phyloP scores from a whole-genome alignment of 37 sponge, comb jelly and placozoan species.

The Cliona cf. orientalis region DNA sequence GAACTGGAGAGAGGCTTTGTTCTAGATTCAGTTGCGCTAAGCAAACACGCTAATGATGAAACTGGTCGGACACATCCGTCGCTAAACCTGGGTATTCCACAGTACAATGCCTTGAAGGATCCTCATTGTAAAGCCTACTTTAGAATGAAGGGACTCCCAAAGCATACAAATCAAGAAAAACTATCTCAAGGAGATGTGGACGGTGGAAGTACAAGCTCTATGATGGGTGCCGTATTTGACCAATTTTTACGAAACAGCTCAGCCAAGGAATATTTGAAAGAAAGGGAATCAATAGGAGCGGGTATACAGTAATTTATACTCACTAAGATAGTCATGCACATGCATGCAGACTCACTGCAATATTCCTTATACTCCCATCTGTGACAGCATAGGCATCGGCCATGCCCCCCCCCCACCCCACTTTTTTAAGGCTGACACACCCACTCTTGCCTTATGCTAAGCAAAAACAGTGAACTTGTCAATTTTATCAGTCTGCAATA shows the following conservation, averaged over 20 bases:
- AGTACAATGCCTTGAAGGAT: conserved; percentile 67
- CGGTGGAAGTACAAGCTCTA: neutral
- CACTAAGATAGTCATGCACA: neutral
- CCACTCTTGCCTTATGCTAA: no score
- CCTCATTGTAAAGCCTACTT: conserved; percentile 42
- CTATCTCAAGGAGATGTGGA: neutral
- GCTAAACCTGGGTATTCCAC: conserved; percentile 74
- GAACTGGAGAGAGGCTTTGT: conserved; percentile 70
- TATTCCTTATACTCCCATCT: neutral
- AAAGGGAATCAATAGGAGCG: conserved; percentile 37
- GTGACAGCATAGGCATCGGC: neutral
- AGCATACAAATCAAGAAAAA: conserved; percentile 34
- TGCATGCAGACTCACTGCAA: neutral
- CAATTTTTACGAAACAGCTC: conserved; percentile 30
- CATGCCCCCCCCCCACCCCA: neutral
- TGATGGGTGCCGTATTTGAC: conserved; percentile 60
- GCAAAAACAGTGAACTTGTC: no score
- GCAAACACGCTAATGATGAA: conserved; percentile 75
- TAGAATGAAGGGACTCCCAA: conserved; percentile 60
- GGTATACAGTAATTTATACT: conserved; percentile 11
- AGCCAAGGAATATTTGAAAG: conserved; percentile 33
- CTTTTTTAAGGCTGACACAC: no score
- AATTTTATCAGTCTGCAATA: no score
- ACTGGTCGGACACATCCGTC: conserved; percentile 66
- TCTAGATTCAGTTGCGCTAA: conserved; percentile 64